Evolutionary conservation across 2,113 vertebrate genomes (phyloP), one percentile per base, ranked within the genome.

Genomic region (Bettongia penicillata): DNA sequence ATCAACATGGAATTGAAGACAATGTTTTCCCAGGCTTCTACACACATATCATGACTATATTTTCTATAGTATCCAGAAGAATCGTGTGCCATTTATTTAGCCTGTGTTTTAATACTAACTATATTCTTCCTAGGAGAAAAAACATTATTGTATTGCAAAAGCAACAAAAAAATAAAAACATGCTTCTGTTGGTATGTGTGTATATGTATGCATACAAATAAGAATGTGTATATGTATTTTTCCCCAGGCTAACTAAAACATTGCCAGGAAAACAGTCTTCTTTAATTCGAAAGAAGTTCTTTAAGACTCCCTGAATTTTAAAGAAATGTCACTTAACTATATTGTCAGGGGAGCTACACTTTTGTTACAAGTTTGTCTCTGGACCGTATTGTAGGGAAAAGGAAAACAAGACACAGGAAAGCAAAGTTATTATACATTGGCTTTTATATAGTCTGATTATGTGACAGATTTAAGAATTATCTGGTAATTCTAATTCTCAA

Each of bases 401-500:
- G 50, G 3, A 94, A 52, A 89, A 93, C 49, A 50, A 90, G 93
- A 90, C 2, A 0, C 49, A 24, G 31, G 47, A 90, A 91, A 93
- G 16, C 25, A 90, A 91, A 55, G 0, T 3, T 51, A 57, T 0
- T 0, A 90, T 93, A 12, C 52, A 53, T 93, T 43, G 68, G 3
- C 24, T 97, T 84, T 89, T 97, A 7, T 92, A 31, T 47, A n/a
- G 16, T 91, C 0, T 57, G 93, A 93, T n/a, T 68, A 24, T 94
- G n/a, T 57, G 48, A 93, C 96, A 95, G 26, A n/a, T 55, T 91
- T 51, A 96, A 94, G 23, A 96, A 90, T 10, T 97, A 95, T 93
- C 22, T 89, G 89, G n/a, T 95, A 61, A 93, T 90, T 95, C 93
- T 48, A 93, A 51, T 31, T 96, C 91, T 89, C 93, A 55, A 84